These are phyloP conservation scores for Podilymbus podiceps DNA, from an alignment of 2,113 vertebrate genomes.

Conservation along the genomic window DNA sequence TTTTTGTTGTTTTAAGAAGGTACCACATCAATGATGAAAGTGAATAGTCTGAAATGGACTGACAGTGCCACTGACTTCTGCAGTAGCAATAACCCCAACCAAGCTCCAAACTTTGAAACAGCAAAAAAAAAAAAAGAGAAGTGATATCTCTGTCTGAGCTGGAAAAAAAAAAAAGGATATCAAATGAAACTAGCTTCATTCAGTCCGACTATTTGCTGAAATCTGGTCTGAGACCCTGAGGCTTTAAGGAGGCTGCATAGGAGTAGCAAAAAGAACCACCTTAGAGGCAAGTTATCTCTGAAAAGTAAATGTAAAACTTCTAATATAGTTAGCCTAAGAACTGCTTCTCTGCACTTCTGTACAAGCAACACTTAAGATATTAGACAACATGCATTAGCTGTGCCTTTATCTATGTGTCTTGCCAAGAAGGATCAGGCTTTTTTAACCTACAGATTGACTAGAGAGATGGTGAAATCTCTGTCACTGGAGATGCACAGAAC, in stretches of 20 bases:
- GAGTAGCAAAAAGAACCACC: not conserved
- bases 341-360: not conserved
- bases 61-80: not conserved
- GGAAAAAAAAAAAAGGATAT: not conserved
- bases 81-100: not conserved
- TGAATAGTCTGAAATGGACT: not conserved
- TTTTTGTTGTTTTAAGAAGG: not conserved
- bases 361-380: not conserved
- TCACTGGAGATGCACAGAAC: not conserved
- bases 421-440: not conserved
- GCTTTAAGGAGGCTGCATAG: not conserved
- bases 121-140: not conserved
- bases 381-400: not conserved
- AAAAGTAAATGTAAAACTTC: not conserved
- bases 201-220: not conserved
- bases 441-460: not conserved
- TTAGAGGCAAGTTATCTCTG: not conserved
- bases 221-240: not conserved
- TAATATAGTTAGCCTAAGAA: not conserved
- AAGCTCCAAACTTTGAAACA: not conserved
- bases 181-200: not conserved
- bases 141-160: not conserved
- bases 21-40: not conserved
- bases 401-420: not conserved
- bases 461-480: not conserved